Percentiles rank a stretch among this genome's conserved stretches.
Conservation (phyloP, 2,113 vertebrate genomes). For the Psammodynastes pulverulentus region DNA sequence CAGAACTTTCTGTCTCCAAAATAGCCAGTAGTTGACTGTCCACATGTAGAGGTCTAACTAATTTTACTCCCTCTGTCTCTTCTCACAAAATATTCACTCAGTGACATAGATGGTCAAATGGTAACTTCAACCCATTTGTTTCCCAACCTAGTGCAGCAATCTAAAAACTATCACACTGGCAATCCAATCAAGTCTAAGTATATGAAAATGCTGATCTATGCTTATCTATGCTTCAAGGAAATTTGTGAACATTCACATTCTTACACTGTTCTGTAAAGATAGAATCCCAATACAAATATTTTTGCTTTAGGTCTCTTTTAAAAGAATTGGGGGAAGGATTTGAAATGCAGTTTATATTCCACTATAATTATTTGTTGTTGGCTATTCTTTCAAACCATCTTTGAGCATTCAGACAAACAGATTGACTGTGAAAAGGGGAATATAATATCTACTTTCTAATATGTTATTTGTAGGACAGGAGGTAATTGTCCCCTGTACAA, state of each 20-base stretch:
- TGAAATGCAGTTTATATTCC: slow-evolving; percentile 9
- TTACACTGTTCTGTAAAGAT: not conserved
- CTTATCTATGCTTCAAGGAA: not conserved
- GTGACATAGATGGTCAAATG: not conserved
- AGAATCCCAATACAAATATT: not conserved
- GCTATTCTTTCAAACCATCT: not conserved
- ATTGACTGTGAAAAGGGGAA: not conserved
- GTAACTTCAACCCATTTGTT: not conserved
- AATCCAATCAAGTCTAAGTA: not conserved
- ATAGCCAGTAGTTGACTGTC: not conserved
- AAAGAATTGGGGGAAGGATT: slow-evolving; percentile 34
- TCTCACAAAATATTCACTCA: not conserved
- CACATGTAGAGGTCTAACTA: not conserved
- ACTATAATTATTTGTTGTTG: slow-evolving; percentile 18
- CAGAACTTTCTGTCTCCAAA: not conserved
- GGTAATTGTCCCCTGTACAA: not conserved
- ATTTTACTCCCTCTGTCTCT: not conserved
- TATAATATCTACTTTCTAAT: not conserved
- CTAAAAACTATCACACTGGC: not conserved
- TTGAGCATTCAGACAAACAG: slow-evolving; percentile 28
- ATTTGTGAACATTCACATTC: not conserved
- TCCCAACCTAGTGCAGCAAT: not conserved
- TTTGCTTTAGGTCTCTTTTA: slow-evolving; percentile 27
- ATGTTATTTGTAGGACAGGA: not conserved
- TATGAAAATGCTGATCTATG: not conserved